Conservation (phyloP, 2,113 vertebrate genomes). For the Felis chaus region DNA sequence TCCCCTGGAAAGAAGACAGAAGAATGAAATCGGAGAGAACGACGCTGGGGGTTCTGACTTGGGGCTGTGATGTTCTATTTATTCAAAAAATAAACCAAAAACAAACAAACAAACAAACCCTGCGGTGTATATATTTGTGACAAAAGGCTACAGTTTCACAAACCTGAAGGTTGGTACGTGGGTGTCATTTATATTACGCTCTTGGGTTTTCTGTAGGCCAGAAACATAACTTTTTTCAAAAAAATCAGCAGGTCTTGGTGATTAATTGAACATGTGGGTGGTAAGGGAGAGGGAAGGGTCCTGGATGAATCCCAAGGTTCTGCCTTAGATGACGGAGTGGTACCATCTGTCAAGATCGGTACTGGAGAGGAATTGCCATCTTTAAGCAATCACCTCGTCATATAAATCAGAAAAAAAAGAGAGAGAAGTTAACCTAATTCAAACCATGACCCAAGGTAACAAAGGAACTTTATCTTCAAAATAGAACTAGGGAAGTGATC, state of each 20-base stretch:
- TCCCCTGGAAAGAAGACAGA: not conserved
- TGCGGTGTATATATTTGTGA: not conserved
- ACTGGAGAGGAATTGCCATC: conserved; percentile 23
- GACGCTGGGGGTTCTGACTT: not conserved
- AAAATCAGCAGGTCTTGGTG: conserved; percentile 29
- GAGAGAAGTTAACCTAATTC: conserved; percentile 58
- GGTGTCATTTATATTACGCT: not conserved
- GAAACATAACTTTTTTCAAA: not conserved
- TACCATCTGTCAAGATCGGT: conserved; percentile 39
- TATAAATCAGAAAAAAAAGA: conserved; percentile 55
- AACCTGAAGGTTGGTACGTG: not conserved
- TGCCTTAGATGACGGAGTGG: not conserved
- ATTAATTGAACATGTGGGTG: conserved; percentile 50
- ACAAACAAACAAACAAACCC: too few species aligned
- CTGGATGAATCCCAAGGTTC: conserved; percentile 32
- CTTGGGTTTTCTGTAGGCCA: conserved; percentile 38
- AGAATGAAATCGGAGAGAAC: not conserved
- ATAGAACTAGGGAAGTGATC: conserved; percentile 21
- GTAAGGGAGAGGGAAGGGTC: not conserved
- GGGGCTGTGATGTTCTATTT: not conserved
- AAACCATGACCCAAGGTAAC: conserved; percentile 65
- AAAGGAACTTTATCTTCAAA: conserved; percentile 64
- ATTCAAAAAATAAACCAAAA: not conserved
- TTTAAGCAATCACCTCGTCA: conserved; percentile 68
- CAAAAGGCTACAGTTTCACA: not conserved